A percentile compares a stretch with the other conserved stretches of the same genome.
Conservation (phyloP, 2,797 vertebrate species). For the Enteromius anoplus region DNA sequence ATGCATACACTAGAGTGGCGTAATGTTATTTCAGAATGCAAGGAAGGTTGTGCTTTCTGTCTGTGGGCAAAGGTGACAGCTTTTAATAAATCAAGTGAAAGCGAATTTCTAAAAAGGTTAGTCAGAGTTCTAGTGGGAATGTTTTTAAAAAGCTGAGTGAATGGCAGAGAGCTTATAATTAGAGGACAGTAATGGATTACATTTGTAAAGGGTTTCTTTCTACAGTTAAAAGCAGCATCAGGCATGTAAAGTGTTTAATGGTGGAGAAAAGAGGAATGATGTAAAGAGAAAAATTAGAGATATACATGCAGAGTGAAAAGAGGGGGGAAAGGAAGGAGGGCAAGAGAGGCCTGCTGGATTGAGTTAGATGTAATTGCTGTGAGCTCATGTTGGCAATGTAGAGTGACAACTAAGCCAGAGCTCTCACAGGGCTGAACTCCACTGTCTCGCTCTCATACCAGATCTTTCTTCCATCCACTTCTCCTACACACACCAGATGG, state of each 20-base stretch:
- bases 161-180: not conserved
- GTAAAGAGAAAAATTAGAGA: not conserved
- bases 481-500: conserved; percentile 31
- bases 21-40: not conserved
- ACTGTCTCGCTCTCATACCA: conserved; percentile 31
- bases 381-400: conserved; percentile 59
- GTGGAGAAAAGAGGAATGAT: not conserved
- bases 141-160: not conserved
- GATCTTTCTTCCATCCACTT: conserved; percentile 36
- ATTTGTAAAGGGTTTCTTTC: not conserved
- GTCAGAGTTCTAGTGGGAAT: not conserved
- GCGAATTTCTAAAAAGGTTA: not conserved
- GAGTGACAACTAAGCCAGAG: conserved; percentile 38
- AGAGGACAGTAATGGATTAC: not conserved
- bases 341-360: conserved; percentile 64
- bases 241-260: conserved; percentile 6
- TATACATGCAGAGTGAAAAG: conserved; percentile 12
- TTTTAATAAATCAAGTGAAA: not conserved
- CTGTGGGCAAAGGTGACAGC: not conserved
- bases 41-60: not conserved
- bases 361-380: conserved; percentile 65
- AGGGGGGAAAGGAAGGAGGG: not conserved
- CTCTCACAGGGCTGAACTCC: conserved; percentile 17
- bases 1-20: conserved; percentile 44
- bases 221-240: not conserved